phyloP scores from a whole-genome alignment of 2,888 invertebrate species.

The Dascillus cervinus region DNA sequence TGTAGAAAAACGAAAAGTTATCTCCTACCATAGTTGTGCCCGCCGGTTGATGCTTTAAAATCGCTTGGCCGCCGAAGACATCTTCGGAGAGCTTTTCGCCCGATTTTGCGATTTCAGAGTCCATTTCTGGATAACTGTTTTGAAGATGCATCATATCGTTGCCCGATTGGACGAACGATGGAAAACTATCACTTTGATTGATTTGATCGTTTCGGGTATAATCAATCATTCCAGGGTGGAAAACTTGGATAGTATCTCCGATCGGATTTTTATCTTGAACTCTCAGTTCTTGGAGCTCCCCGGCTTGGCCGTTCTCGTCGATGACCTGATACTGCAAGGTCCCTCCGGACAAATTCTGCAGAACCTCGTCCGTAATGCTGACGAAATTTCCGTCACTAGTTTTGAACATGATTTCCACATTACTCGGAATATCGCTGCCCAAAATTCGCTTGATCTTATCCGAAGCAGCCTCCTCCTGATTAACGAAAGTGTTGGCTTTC shows the following conservation, averaged over 20 bases:
- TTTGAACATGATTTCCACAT: conserved; percentile 53
- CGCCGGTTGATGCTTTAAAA: too few species aligned
- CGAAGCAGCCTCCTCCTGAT: conserved; percentile 19
- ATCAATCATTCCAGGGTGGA: too few species aligned
- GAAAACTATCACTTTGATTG: too few species aligned
- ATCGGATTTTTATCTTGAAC: conserved; percentile 11
- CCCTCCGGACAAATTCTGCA: conserved; percentile 38
- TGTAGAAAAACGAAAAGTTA: too few species aligned
- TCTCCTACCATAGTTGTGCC: too few species aligned
- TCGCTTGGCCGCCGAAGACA: too few species aligned
- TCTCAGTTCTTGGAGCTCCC: conserved; percentile 34
- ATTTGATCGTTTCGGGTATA: too few species aligned
- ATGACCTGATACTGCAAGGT: conserved; percentile 36
- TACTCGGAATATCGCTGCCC: conserved; percentile 37
- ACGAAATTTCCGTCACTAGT: conserved; percentile 58
- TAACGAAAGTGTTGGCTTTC: conserved; percentile 9
- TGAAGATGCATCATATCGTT: too few species aligned
- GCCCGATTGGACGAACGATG: too few species aligned
- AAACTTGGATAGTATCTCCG: not conserved
- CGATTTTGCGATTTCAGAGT: too few species aligned
- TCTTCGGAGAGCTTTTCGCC: too few species aligned
- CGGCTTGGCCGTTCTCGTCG: conserved; percentile 36
- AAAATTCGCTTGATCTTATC: conserved; percentile 35
- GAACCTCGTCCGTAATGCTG: conserved; percentile 55
- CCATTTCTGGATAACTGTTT: too few species aligned